Base-by-base conservation (phyloP, 2,797 vertebrate genomes). In the Typhlichthys eigenmanni region DNA sequence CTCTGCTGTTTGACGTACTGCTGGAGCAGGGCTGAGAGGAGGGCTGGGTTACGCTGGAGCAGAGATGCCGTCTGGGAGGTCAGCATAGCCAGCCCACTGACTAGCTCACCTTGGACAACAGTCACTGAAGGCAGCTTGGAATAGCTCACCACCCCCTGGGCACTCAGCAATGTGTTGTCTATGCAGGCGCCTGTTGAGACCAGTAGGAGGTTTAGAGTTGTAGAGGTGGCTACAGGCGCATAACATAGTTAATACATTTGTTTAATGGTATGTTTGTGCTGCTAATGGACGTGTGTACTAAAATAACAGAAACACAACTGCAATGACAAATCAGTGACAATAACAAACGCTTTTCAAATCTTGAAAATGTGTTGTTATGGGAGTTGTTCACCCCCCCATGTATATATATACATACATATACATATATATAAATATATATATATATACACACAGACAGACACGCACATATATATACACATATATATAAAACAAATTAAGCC, bases 121-220 rank as follows among this genome's bases (percentile, higher is more conserved):
- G 86, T 78, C 85, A 95, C 46, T 0, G 93, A 78, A 0, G 95
- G 95, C 62, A 98, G 91, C 49, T 88, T 96, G 85, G 96, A 92
- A 1, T 95, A 95, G 71, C 52, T 86, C 66, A 92, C 12, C 38
- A 98, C 57, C 0, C 96, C 96, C 71, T 95, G 90, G 1, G 62
- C 84, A 34, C 95, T 98, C 84, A 98, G 88, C 82, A 99, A 75
- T 0, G 89, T 90, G 87, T 93, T 60, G 0, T 99, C 96, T 9
- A 98, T 76, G 68, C 92, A 96, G 82, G 89, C 96, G 1, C 95
- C 97, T 98, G 89, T 0, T 29, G 65, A 43, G 64, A 60, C 7
- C 14, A 55, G 8, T 55, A n/a, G 60, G 47, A 2, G 38, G 24
- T 60, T 0, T n/a, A 55, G 55, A 9, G 46, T 38, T 24, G 10